Evolutionary conservation across 2,797 vertebrate genomes (phyloP).

Genomic region (Chloroceryle amazona): DNA sequence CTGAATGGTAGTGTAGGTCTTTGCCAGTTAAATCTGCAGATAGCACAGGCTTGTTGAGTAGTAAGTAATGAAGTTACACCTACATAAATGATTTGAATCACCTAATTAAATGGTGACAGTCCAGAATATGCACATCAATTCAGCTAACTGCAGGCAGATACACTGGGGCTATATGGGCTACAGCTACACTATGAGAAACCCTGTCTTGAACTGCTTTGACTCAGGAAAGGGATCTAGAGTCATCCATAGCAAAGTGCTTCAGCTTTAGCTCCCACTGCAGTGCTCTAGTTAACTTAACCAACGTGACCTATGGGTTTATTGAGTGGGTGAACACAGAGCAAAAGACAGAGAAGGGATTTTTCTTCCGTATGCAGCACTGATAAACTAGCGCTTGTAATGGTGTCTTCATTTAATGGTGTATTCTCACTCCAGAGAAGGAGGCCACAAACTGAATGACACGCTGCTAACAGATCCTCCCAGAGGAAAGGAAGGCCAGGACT

Average conservation of each 20-base stretch:
- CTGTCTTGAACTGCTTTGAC: not conserved
- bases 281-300: not conserved
- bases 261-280: not conserved
- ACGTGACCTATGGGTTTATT: rapidly evolving
- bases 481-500: not conserved
- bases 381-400: not conserved
- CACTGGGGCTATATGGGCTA: not conserved
- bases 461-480: not conserved
- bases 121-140: not conserved
- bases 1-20: not conserved
- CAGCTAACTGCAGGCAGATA: not conserved
- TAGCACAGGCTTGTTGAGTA: not conserved
- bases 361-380: not conserved
- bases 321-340: not conserved
- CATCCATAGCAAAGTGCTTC: not conserved
- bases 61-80: not conserved
- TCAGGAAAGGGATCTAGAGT: not conserved
- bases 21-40: not conserved
- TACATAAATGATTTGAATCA: not conserved
- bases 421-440: not conserved
- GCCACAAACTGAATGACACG: not conserved
- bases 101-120: not conserved
- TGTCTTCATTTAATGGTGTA: not conserved
- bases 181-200: not conserved
- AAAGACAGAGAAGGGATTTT: not conserved